Percentiles rank a stretch among this genome's conserved stretches.
phyloP scores from a whole-genome alignment of 2,888 invertebrate species.

The Lottia scabra region DNA sequence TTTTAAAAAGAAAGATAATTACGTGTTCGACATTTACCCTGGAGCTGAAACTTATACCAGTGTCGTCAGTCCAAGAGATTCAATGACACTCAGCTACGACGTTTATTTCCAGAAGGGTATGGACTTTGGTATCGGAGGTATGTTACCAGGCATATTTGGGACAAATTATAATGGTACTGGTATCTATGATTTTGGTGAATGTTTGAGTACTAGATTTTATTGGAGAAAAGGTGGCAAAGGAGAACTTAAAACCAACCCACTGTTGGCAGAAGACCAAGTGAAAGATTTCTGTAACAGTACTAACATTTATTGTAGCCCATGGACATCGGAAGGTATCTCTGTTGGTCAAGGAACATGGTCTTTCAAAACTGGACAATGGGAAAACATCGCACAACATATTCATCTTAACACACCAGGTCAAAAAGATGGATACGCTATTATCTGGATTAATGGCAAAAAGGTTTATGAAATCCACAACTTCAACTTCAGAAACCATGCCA shows the following conservation, averaged over 20 bases:
- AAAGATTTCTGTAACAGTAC: constrained; percentile 22
- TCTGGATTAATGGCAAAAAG: constrained; percentile 27
- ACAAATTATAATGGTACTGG: constrained; percentile 31
- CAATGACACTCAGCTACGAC: constrained; percentile 34
- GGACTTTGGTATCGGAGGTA: constrained; percentile 33
- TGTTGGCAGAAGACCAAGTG: constrained; percentile 4
- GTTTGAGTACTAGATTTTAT: constrained; percentile 31
- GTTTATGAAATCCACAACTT: constrained; percentile 25
- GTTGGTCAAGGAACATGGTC: constrained; percentile 18
- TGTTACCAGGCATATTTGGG: constrained; percentile 30
- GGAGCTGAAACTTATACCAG: constrained; percentile 43
- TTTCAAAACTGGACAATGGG: constrained; percentile 25
- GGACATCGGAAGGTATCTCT: constrained; percentile 8
- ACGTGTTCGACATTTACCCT: constrained; percentile 13
- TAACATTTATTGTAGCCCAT: constrained; percentile 20
- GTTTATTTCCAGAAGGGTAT: constrained; percentile 33
- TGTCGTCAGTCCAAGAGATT: constrained; percentile 25
- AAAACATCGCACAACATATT: constrained; percentile 14
- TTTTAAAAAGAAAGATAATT: constrained; percentile 30
- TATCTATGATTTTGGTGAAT: constrained; percentile 21
- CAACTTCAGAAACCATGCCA: constrained; percentile 26
- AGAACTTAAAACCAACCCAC: constrained; percentile 30
- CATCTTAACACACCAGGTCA: constrained; percentile 7
- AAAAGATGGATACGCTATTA: constrained; percentile 17
- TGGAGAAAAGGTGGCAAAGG: constrained; percentile 28